These are phyloP conservation scores for Phytoseiulus persimilis DNA, from an alignment of 2,888 invertebrate species.

Conservation along the genomic window DNA sequence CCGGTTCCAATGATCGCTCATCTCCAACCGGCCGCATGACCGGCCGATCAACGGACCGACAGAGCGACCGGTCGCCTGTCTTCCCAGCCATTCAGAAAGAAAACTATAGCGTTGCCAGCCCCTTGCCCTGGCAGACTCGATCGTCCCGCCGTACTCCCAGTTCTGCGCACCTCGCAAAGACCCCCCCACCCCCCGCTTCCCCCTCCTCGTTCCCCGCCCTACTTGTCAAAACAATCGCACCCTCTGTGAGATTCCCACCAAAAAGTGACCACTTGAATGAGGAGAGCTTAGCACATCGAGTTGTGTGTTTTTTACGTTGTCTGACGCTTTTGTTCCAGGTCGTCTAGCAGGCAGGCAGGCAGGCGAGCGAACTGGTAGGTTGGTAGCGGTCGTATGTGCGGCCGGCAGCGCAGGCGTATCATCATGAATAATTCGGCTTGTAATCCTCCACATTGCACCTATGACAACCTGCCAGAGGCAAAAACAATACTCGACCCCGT, in stretches of 20 bases:
- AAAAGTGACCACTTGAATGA: constrained; percentile 5
- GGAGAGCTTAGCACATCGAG: neutral
- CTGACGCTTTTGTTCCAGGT: neutral
- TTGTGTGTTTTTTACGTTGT: neutral
- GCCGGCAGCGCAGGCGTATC: neutral
- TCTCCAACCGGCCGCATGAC: neutral
- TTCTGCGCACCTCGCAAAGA: neutral
- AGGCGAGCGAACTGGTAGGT: neutral
- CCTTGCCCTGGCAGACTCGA: neutral
- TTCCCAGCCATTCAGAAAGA: neutral
- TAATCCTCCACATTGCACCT: neutral
- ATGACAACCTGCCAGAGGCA: neutral
- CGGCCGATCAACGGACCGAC: neutral
- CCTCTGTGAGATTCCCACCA: constrained; percentile 5
- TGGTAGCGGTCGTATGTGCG: neutral
- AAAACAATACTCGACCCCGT: constrained; percentile 5
- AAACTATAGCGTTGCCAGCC: neutral
- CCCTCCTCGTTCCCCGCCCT: neutral
- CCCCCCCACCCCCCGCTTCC: neutral
- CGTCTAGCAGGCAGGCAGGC: neutral
- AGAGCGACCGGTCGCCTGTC: neutral
- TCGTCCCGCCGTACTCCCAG: neutral
- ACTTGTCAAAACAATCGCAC: neutral
- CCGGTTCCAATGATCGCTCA: neutral
- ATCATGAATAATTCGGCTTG: constrained; percentile 5